phyloP scores from a whole-genome alignment of 2,797 vertebrate species.

The Epinephelus coioides region DNA sequence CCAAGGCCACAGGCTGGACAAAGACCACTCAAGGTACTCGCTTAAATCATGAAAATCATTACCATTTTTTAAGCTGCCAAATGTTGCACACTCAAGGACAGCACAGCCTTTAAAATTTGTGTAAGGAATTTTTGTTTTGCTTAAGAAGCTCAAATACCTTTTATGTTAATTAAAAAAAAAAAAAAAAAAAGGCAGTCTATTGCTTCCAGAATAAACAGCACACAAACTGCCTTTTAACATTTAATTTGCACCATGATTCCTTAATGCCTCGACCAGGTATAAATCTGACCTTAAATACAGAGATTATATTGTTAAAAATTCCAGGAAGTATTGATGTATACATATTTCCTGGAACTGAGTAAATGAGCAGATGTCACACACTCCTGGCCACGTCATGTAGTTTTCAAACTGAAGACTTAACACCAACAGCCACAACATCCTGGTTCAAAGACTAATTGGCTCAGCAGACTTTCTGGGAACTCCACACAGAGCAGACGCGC shows the following conservation, averaged over 20 bases:
- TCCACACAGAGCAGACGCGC: constrained; percentile 5
- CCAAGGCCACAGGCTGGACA: constrained; percentile 2
- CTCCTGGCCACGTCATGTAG: neutral
- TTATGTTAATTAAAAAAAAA: neutral
- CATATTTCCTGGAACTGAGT: constrained; percentile 16
- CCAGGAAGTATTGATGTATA: neutral
- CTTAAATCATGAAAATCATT: neutral
- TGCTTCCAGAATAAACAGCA: neutral
- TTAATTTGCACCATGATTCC: neutral
- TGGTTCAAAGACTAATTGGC: constrained; percentile 41
- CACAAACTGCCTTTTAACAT: neutral
- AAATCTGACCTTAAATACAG: neutral
- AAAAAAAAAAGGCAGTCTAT: neutral
- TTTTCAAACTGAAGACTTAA: constrained; percentile 22
- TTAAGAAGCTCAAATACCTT: neutral
- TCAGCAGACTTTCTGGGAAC: constrained; percentile 43
- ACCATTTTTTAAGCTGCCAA: neutral
- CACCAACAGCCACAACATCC: constrained; percentile 25
- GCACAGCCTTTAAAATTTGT: neutral
- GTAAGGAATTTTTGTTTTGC: too few relatives aligned
- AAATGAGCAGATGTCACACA: neutral
- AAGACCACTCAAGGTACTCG: neutral
- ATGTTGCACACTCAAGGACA: neutral
- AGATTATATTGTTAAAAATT: neutral
- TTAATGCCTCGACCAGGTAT: neutral